These are phyloP conservation scores for Achroia grisella DNA, from an alignment of 1,140 invertebrate species.

Conservation along the genomic window DNA sequence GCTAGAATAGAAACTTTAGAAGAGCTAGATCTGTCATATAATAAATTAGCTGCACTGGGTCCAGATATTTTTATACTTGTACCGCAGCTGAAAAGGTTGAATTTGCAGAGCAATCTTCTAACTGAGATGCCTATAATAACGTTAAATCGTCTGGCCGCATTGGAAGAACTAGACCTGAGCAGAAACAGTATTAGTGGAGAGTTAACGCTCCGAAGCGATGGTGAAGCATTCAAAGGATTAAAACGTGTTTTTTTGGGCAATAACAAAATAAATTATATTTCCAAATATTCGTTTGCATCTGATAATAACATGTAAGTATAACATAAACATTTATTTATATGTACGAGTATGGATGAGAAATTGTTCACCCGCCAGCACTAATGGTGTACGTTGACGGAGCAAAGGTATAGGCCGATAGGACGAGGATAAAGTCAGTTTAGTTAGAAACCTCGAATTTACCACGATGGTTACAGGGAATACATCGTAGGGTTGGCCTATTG, in stretches of 20 bases:
- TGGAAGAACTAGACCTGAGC: slow-evolving; percentile 60
- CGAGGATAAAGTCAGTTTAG: too few relatives aligned
- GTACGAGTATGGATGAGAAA: too few relatives aligned
- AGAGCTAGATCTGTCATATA: slow-evolving; percentile 72
- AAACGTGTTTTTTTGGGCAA: slow-evolving; percentile 51
- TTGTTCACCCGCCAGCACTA: too few relatives aligned
- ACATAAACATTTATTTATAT: too few relatives aligned
- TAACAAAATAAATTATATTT: slow-evolving; percentile 52
- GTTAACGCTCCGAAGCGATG: slow-evolving; percentile 30
- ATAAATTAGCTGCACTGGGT: slow-evolving; percentile 60
- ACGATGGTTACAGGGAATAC: too few relatives aligned
- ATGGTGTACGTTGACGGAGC: too few relatives aligned
- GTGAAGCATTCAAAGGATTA: slow-evolving; percentile 31
- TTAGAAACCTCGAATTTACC: too few relatives aligned
- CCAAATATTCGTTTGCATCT: slow-evolving; percentile 50
- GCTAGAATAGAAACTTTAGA: slow-evolving; percentile 49
- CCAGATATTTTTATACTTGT: slow-evolving; percentile 51
- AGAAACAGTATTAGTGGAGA: slow-evolving; percentile 58
- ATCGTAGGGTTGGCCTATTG: too few relatives aligned
- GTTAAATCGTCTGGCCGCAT: slow-evolving; percentile 31
- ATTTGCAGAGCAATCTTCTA: slow-evolving; percentile 53
- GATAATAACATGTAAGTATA: slow-evolving; percentile 56
- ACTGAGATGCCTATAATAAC: slow-evolving; percentile 51
- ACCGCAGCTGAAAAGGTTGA: slow-evolving; percentile 41
- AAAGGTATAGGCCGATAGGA: too few relatives aligned